Evolutionary conservation across 1,140 invertebrate genomes (phyloP).

Genomic region (Cotesia chilonis): DNA sequence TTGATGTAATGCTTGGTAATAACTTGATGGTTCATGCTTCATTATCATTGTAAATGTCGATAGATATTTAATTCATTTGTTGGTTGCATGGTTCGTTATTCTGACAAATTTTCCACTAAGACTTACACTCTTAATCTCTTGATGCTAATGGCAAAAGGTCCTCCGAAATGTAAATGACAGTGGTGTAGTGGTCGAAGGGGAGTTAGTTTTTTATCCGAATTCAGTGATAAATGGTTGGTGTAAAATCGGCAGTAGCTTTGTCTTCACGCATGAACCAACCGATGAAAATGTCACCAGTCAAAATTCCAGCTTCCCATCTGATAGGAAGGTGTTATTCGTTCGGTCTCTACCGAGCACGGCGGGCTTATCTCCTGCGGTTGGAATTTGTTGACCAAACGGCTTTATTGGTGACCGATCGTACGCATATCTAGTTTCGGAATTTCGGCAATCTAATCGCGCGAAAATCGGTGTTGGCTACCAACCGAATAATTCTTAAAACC

Average conservation of each 20-base stretch:
- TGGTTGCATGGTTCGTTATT: no score
- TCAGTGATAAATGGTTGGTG: background rate
- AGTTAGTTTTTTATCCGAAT: no score
- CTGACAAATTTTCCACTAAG: no score
- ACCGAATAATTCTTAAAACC: background rate
- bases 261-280: conserved; percentile 1
- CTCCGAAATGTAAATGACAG: no score
- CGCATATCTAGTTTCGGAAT: conserved; percentile 11
- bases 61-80: conserved; percentile 14
- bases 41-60: background rate
- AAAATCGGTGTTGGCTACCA: conserved; percentile 34
- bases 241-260: background rate
- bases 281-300: conserved; percentile 37
- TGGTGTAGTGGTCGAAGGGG: no score
- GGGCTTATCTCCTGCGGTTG: conserved; percentile 20
- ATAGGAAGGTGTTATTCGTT: background rate
- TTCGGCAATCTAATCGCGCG: conserved; percentile 33
- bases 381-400: conserved; percentile 17
- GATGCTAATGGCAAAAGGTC: no score
- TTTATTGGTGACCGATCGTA: conserved; percentile 20
- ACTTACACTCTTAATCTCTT: no score
- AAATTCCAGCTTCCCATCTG: conserved; percentile 38
- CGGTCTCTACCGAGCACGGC: background rate
- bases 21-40: background rate
- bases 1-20: conserved; percentile 27